These are phyloP conservation scores for Synanthedon formicaeformis DNA, from an alignment of 2,888 invertebrate genomes.

Conservation along the genomic window DNA sequence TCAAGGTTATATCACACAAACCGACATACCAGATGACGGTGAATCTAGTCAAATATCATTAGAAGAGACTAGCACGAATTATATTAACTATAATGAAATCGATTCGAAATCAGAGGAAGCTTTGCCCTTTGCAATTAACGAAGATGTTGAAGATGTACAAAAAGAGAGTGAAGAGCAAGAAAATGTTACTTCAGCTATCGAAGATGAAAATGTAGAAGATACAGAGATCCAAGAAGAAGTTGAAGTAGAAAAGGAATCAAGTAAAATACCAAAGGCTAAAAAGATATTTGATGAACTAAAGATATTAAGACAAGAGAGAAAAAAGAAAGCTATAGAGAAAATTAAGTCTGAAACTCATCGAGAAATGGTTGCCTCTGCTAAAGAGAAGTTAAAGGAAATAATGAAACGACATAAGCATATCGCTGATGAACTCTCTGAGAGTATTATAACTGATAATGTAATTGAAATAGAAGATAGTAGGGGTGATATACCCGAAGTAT, in stretches of 20 bases:
- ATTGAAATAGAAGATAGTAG: slow-evolving; percentile 26
- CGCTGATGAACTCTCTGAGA: slow-evolving; percentile 41
- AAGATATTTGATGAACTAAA: slow-evolving; percentile 42
- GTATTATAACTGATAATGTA: slow-evolving; percentile 21
- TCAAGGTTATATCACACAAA: slow-evolving; percentile 20
- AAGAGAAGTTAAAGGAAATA: slow-evolving; percentile 61
- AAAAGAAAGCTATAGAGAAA: slow-evolving; percentile 55
- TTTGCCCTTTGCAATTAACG: slow-evolving; percentile 3
- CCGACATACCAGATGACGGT: slow-evolving; percentile 2
- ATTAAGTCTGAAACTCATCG: slow-evolving; percentile 59
- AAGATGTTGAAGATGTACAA: slow-evolving; percentile 8
- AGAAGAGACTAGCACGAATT: slow-evolving; percentile 3
- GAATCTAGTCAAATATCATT: slow-evolving; percentile 3
- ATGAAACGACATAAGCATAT: slow-evolving; percentile 62
- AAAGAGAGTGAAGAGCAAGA: neutral
- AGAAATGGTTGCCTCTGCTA: slow-evolving; percentile 61
- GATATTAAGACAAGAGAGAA: slow-evolving; percentile 40
- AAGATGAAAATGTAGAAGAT: slow-evolving; percentile 8
- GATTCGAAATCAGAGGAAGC: slow-evolving; percentile 13
- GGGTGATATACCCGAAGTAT: slow-evolving; percentile 19
- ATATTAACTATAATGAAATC: slow-evolving; percentile 3
- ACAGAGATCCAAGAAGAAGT: slow-evolving; percentile 5
- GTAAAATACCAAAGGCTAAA: slow-evolving; percentile 28
- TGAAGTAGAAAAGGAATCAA: slow-evolving; percentile 12
- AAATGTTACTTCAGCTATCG: slow-evolving; percentile 2